Evolutionary conservation across 2,113 vertebrate species (phyloP), one percentile per base, ranked within the genome.

Genomic region (Petroica traversi): DNA sequence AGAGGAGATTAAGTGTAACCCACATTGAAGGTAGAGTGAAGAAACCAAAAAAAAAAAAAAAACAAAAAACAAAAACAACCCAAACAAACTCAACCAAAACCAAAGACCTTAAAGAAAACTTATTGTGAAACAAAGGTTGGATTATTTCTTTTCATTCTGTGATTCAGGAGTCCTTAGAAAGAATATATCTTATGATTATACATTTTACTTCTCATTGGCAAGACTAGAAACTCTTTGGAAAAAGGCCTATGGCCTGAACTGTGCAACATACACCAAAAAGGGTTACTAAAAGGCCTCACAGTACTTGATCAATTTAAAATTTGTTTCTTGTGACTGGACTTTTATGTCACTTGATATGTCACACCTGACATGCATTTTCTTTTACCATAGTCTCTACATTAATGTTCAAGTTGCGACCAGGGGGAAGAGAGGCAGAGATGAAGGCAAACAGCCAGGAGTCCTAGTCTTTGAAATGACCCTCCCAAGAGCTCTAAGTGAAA

Each of bases 401-500:
- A 93, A 96, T 14, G 7, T 76, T 66, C 46, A 93, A 73, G 41
- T 58, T 79, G 41, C 41, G 94, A 93, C 48, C 59, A 61, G 89
- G 15, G 88, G 69, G 15, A 77, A 54, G 5, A 75, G 89, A 96
- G 89, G 81, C 75, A 94, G 85, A 97, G 69, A 93, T 75, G 73
- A 61, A 96, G 88, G 89, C 5, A 23, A 94, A 78, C 43, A 96
- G 76, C 45, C 57, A 93, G 58, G 22, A 94, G 71, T 93, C 55
- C 31, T 91, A 80, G 34, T 77, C 92, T 96, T 73, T 94, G 81
- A 97, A 97, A 97, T 82, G 90, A 92, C 89, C 86, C 79, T 95
- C 91, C 43, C 93, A 66, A 88, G 87, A 93, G 91, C 73, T 93
- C 76, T 97, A 96, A 95, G 48, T 92, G 71, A 95, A 97, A 98